phyloP scores from a whole-genome alignment of 2,797 vertebrate genomes.

The Falco rusticolus region DNA sequence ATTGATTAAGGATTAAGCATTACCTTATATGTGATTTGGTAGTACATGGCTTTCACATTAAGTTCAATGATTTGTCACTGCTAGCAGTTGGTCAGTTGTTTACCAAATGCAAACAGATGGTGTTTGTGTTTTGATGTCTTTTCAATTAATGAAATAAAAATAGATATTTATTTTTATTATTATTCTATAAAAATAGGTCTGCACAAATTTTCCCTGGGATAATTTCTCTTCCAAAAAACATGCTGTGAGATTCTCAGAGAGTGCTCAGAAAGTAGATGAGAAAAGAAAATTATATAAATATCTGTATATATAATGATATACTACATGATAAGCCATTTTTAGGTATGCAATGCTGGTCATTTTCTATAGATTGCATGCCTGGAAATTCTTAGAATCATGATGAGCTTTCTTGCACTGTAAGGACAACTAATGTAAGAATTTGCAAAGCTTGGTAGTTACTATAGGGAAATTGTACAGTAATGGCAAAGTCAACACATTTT shows the following conservation, averaged over 20 bases:
- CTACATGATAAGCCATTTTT: neutral
- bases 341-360: rapidly evolving
- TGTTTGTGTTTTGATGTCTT: neutral
- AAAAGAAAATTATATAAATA: neutral
- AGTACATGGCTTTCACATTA: neutral
- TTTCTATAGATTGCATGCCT: neutral
- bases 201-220: neutral
- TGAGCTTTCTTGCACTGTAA: neutral
- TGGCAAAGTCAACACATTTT: neutral
- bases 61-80: neutral
- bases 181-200: neutral
- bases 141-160: neutral
- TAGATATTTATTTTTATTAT: neutral
- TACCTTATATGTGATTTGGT: neutral
- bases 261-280: neutral
- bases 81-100: neutral
- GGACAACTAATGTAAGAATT: neutral
- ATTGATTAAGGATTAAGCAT: neutral
- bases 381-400: neutral
- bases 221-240: neutral
- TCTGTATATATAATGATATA: neutral
- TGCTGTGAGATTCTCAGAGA: neutral
- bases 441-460: neutral
- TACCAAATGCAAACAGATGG: neutral
- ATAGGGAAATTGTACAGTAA: neutral